Evolutionary conservation across 2,888 invertebrate genomes (phyloP).

Genomic region (Phortica magna): DNA sequence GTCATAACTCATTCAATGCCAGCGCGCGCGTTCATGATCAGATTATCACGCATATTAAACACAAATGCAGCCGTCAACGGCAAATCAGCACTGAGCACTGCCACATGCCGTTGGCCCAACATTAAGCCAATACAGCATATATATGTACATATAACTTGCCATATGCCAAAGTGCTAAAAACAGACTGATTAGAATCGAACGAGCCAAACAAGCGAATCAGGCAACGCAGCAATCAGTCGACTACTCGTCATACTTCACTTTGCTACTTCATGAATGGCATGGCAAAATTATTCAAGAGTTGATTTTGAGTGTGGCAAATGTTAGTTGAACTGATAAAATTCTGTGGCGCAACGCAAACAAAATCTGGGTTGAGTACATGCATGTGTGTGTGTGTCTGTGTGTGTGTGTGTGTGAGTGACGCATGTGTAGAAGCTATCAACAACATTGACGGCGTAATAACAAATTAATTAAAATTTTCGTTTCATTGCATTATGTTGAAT

Average conservation of each 20-base stretch:
- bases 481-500: background rate
- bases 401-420: background rate
- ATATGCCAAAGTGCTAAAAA: background rate
- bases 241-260: background rate
- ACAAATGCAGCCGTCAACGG: background rate
- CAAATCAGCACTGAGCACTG: background rate
- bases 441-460: background rate
- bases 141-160: too few relatives aligned
- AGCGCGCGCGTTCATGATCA: background rate
- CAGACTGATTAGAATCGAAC: background rate
- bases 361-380: background rate
- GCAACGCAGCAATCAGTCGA: background rate
- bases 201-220: background rate
- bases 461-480: slow-evolving; percentile 12
- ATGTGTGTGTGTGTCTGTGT: background rate
- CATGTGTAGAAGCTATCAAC: background rate
- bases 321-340: slow-evolving; percentile 2
- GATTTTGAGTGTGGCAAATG: background rate
- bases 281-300: background rate
- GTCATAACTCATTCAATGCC: background rate
- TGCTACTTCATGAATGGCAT: background rate
- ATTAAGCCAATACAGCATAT: background rate
- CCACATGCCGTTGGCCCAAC: background rate
- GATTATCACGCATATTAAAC: background rate
- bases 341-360: background rate